Conservation (phyloP, 2,888 invertebrate species). For the Pomacea canaliculata region DNA sequence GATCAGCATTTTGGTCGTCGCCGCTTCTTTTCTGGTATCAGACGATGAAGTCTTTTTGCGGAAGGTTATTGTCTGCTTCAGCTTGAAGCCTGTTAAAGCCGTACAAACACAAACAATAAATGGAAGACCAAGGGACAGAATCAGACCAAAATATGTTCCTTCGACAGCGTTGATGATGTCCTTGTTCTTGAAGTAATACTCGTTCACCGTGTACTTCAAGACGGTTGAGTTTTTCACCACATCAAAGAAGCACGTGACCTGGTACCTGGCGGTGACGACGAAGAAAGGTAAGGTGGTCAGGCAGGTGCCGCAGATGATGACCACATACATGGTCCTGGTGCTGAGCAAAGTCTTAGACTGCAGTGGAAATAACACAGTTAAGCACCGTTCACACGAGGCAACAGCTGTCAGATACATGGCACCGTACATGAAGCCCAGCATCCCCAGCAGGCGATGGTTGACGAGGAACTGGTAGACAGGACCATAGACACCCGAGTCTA, state of each 20-base stretch:
- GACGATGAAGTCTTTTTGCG: neutral
- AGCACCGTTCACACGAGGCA: slow-evolving; percentile 12
- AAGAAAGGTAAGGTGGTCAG: neutral
- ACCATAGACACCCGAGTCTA: too few species aligned
- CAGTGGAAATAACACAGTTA: slow-evolving; percentile 16
- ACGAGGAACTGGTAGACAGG: too few species aligned
- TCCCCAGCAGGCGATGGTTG: neutral
- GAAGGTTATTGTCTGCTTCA: slow-evolving; percentile 7
- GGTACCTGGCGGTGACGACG: slow-evolving; percentile 14
- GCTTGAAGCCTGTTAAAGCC: slow-evolving; percentile 9
- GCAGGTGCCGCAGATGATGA: neutral
- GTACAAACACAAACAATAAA: slow-evolving; percentile 2
- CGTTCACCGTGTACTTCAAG: neutral
- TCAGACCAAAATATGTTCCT: slow-evolving; percentile 4
- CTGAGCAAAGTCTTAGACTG: neutral
- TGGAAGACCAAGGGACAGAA: neutral
- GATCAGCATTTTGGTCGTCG: slow-evolving; percentile 19
- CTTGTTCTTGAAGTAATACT: slow-evolving; percentile 5
- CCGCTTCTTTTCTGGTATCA: neutral
- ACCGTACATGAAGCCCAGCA: slow-evolving; percentile 11
- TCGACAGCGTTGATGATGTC: neutral
- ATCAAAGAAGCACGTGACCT: slow-evolving; percentile 12
- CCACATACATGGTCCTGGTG: neutral
- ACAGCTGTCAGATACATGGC: slow-evolving; percentile 7
- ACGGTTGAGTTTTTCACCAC: neutral